phyloP scores from a whole-genome alignment of 2,113 vertebrate species.

The Vimba vimba region DNA sequence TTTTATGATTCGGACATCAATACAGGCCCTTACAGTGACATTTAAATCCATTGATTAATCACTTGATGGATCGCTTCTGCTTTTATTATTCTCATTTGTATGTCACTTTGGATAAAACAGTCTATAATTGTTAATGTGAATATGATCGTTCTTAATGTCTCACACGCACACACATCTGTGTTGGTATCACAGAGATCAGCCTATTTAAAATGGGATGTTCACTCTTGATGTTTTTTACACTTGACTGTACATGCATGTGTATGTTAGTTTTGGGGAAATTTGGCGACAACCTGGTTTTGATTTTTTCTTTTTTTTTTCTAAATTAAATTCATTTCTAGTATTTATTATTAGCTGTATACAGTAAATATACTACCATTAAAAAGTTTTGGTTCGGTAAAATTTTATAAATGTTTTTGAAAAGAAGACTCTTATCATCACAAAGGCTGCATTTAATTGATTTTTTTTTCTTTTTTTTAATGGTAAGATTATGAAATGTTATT shows the following conservation, averaged over 20 bases:
- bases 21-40: not conserved
- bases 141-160: not conserved
- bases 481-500: too few relatives aligned
- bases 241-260: conserved; percentile 64
- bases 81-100: conserved; percentile 3
- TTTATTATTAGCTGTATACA: not conserved
- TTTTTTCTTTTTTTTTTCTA: not conserved
- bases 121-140: not conserved
- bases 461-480: not conserved
- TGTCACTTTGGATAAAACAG: not conserved
- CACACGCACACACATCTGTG: not conserved
- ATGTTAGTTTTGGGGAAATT: not conserved
- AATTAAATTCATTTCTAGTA: not conserved
- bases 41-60: conserved; percentile 14
- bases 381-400: not conserved
- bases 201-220: conserved; percentile 66
- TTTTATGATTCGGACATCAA: not conserved
- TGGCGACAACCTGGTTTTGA: not conserved
- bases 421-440: not conserved
- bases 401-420: not conserved
- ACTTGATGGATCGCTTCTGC: not conserved
- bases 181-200: conserved; percentile 68
- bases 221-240: conserved; percentile 57
- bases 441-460: not conserved
- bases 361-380: not conserved